Evolutionary conservation across 37 sponge, comb jelly and placozoan genomes (phyloP), one percentile per base, ranked within the genome.

Genomic region (Mnemiopsis leidyi): DNA sequence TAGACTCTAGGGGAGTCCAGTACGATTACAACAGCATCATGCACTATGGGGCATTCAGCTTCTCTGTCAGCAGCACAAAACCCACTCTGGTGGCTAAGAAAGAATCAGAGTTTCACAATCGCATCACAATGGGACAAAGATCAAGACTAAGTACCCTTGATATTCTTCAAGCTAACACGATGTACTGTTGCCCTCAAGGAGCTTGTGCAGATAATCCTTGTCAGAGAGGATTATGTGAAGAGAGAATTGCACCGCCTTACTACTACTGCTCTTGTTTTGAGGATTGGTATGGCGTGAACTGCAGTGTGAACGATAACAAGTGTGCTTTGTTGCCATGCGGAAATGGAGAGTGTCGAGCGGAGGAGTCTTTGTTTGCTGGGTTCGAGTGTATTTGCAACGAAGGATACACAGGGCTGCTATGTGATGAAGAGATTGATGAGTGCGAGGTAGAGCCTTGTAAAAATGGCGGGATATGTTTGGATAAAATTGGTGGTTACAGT

Each of bases 251-350:
- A 32, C 82, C 33, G 0, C 82, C 82, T 1, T 79, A 23, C 29
- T 79, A 79, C 36, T 3, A 35, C 7, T 79, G 82, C 37, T 34
- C 82, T 32, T 79, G 82, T 79, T 79, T 79, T 79, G 37, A 32
- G 37, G 82, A 33, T 2, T 79, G 82, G 82, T 79, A 79, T 35
- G 82, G 82, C 36, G 36, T 33, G 9, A 79, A 79, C 82, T 79
- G 82, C 37, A 79, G 37, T 21, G 82, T 79, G 36, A 30, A 79
- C 32, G 82, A 33, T 33, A 35, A 79, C 82, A 30, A 35, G 34
- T 79, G 82, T 79, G 82, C 36, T 1, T 9, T 34, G 82, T 36
- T 29, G 82, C 82, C 82, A 1, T 79, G 82, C 29, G 37, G 36
- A 23, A 79, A 79, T 29, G 82, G 82, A 1, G 82, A 34, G 9